phyloP scores from a whole-genome alignment of 2,797 vertebrate species.

The Xiphorhynchus erythropygius region DNA sequence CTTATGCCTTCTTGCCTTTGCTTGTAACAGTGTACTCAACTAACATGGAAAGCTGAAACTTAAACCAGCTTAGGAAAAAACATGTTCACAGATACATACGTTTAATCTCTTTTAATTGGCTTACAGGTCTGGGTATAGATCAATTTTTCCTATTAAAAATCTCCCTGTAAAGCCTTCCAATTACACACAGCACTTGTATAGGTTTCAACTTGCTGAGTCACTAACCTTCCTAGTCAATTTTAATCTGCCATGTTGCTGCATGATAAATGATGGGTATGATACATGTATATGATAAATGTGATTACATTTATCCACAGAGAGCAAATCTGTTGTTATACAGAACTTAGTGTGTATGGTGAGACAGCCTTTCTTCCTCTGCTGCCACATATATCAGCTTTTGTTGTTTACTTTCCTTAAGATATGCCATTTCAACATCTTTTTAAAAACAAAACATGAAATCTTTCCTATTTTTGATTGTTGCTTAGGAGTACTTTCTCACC shows the following conservation, averaged over 20 bases:
- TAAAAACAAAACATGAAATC: not conserved
- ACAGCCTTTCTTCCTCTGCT: not conserved
- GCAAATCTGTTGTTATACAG: not conserved
- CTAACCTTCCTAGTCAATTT: not conserved
- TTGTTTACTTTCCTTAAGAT: not conserved
- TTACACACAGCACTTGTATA: not conserved
- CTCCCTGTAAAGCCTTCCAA: not conserved
- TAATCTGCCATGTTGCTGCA: not conserved
- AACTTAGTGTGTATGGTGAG: not conserved
- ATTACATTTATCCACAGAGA: not conserved
- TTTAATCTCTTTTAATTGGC: not conserved
- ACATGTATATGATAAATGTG: not conserved
- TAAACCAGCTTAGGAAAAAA: not conserved
- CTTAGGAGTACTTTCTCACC: constrained; percentile 75
- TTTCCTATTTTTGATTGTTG: not conserved
- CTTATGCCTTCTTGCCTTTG: not conserved
- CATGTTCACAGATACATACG: not conserved
- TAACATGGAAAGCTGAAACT: not conserved
- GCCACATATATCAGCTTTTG: not conserved
- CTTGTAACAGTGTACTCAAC: not conserved
- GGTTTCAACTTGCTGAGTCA: not conserved
- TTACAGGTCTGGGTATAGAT: not conserved
- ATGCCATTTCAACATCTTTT: not conserved
- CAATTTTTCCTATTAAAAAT: not conserved
- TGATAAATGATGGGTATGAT: not conserved